These are phyloP conservation scores for Zophobas morio DNA, from an alignment of 1,140 invertebrate species.

Conservation along the genomic window DNA sequence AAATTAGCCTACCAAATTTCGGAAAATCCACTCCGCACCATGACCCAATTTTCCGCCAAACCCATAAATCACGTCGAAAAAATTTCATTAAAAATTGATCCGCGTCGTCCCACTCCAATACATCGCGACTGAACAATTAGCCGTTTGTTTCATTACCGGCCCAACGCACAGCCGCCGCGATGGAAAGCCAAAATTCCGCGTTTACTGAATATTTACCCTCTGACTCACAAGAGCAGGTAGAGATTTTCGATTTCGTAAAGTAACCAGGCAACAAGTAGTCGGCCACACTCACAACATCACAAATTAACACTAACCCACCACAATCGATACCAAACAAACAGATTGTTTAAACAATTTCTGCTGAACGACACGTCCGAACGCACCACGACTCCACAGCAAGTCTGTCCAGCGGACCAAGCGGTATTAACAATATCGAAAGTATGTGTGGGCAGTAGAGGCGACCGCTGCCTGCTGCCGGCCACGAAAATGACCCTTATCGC, in stretches of 20 bases:
- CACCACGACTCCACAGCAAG: conserved; percentile 38
- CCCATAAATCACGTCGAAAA: too few relatives aligned
- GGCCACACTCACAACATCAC: conserved; percentile 49
- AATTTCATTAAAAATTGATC: too few relatives aligned
- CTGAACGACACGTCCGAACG: conserved; percentile 38
- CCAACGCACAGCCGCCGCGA: too few relatives aligned
- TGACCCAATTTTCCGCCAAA: too few relatives aligned
- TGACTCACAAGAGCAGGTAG: background rate
- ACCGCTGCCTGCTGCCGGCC: conserved; percentile 26
- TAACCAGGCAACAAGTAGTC: conserved; percentile 53
- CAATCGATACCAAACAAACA: background rate
- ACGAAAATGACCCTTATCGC: conserved; percentile 52
- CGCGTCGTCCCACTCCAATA: too few relatives aligned
- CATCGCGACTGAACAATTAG: too few relatives aligned
- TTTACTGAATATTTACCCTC: background rate
- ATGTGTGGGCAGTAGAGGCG: conserved; percentile 45
- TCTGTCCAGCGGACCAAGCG: conserved; percentile 44
- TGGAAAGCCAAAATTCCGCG: background rate
- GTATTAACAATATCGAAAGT: conserved; percentile 51
- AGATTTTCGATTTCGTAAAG: conserved; percentile 19
- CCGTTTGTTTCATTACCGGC: too few relatives aligned
- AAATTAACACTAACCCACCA: conserved; percentile 5
- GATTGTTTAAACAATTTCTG: conserved; percentile 16
- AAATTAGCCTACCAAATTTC: too few relatives aligned
- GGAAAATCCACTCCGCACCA: too few relatives aligned